Percentiles rank a stretch among this genome's conserved stretches.
Conservation (phyloP, 2,113 vertebrate genomes). For the Xenus cinereus region DNA sequence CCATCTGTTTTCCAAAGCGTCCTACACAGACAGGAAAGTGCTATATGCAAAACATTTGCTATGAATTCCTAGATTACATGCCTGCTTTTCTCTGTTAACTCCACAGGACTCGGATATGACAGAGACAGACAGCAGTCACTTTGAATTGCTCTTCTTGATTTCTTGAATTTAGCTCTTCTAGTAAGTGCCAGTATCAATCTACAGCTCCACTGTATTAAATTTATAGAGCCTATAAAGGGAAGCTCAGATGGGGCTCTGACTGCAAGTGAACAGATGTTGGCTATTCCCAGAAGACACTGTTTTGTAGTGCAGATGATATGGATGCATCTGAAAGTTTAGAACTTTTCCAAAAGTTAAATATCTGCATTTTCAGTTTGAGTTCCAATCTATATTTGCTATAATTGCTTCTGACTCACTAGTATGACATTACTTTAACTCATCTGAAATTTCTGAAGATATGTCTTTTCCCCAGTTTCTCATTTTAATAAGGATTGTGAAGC, state of each 20-base stretch:
- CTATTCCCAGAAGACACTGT: background rate
- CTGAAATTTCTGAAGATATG: background rate
- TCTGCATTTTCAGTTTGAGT: background rate
- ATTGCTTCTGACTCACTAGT: background rate
- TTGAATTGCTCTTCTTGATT: background rate
- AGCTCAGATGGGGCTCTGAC: background rate
- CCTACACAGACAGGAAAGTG: background rate
- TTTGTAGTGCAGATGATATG: background rate
- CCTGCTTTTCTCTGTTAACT: background rate
- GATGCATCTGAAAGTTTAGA: background rate
- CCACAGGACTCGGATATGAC: fast-evolving
- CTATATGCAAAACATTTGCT: background rate
- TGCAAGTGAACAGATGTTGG: background rate
- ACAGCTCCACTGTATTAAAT: background rate
- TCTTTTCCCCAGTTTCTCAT: background rate
- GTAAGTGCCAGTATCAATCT: background rate
- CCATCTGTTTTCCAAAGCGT: background rate
- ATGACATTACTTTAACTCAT: background rate
- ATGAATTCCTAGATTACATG: fast-evolving
- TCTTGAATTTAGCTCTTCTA: background rate
- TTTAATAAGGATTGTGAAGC: background rate
- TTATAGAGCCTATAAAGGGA: background rate
- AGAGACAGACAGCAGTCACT: background rate
- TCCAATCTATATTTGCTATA: background rate
- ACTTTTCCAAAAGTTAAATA: background rate